Conservation (phyloP, 2,888 invertebrate species). For the Nomada ferruginata region DNA sequence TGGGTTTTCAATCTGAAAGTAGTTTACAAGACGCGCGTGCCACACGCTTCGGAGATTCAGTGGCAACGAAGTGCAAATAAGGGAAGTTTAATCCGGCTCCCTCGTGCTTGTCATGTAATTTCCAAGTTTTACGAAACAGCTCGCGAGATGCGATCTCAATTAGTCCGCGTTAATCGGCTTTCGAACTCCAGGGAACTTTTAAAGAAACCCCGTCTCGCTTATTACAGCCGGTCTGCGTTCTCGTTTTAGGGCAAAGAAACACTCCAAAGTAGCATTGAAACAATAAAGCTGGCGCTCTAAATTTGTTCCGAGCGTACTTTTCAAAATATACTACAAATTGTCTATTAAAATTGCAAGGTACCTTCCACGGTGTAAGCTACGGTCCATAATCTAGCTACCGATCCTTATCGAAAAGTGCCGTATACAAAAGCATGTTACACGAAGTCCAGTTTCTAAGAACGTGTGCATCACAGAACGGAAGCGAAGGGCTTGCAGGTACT, state of each 20-base stretch:
- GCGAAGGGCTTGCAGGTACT: neutral
- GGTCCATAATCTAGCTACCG: too few relatives aligned
- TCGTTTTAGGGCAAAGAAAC: too few relatives aligned
- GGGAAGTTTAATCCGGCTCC: constrained; percentile 46
- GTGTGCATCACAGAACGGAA: neutral
- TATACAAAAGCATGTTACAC: neutral
- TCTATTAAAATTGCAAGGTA: too few relatives aligned
- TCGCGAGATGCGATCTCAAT: constrained; percentile 39
- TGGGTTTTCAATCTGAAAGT: constrained; percentile 21
- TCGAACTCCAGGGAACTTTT: constrained; percentile 19
- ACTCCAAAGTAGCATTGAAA: too few relatives aligned
- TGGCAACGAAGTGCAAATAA: constrained; percentile 35
- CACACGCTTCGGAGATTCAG: neutral
- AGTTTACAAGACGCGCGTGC: constrained; percentile 21
- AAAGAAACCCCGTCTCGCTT: neutral
- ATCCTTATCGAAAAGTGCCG: neutral
- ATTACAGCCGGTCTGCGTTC: neutral
- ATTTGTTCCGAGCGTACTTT: too few relatives aligned
- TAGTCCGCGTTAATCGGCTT: constrained; percentile 25
- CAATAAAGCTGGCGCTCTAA: too few relatives aligned
- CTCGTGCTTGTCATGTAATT: constrained; percentile 52
- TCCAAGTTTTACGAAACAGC: constrained; percentile 55
- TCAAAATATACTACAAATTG: too few relatives aligned
- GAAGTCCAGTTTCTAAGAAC: neutral
- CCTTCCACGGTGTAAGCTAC: too few relatives aligned